These are phyloP conservation scores for Polydrusus pterygomalis DNA, from an alignment of 2,888 invertebrate genomes.

Conservation along the genomic window DNA sequence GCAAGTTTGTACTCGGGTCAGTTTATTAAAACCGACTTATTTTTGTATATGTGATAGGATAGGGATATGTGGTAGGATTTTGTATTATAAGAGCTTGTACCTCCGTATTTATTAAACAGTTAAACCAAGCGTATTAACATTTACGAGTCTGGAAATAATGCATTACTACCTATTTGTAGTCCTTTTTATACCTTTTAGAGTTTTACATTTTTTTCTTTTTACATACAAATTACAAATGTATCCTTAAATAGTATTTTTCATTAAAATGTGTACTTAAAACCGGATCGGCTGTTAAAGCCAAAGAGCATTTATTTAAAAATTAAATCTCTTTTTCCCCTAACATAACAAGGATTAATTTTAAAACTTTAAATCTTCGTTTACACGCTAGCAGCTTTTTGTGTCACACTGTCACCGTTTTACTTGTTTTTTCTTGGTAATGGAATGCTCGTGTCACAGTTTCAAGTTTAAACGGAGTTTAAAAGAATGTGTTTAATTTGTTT, in stretches of 20 bases:
- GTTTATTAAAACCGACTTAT: no score
- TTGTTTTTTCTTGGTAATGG: constrained; percentile 14
- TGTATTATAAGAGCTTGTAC: no score
- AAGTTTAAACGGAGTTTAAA: constrained; percentile 13
- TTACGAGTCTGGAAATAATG: no score
- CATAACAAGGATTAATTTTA: constrained; percentile 20
- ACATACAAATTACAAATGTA: not conserved
- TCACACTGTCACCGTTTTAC: constrained; percentile 16
- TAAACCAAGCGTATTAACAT: no score
- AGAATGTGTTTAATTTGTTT: constrained; percentile 18
- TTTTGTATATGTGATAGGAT: no score
- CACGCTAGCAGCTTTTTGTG: constrained; percentile 4
- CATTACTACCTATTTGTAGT: no score
- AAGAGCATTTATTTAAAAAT: not conserved
- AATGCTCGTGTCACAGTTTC: constrained; percentile 21
- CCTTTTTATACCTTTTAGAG: no score
- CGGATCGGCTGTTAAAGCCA: not conserved
- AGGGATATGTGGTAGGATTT: no score
- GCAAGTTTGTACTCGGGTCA: no score
- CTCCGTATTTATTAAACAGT: no score
- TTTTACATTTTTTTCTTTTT: no score
- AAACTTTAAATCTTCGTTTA: constrained; percentile 17
- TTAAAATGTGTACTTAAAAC: not conserved
- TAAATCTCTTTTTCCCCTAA: constrained; percentile 2
- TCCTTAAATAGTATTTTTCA: not conserved